Conservation (phyloP, 2,888 invertebrate species). For the Perizoma flavofasciatum region DNA sequence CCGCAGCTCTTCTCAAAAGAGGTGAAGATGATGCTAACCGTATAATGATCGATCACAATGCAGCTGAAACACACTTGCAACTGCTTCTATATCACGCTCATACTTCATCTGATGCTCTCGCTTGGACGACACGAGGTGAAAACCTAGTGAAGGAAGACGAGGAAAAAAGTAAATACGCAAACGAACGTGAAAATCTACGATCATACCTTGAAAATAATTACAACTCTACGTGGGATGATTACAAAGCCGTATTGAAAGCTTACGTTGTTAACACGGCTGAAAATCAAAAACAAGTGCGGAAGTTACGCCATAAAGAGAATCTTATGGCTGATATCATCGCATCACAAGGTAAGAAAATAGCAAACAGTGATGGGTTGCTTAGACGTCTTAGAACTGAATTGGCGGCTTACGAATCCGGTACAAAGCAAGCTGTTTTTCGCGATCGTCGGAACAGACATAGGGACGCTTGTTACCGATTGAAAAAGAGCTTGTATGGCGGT, state of each 20-base stretch:
- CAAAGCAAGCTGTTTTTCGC: conserved; percentile 72
- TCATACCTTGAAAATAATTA: conserved; percentile 69
- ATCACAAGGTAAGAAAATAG: conserved; percentile 71
- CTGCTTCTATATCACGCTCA: conserved; percentile 65
- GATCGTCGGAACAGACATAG: conserved; percentile 71
- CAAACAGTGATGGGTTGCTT: conserved; percentile 64
- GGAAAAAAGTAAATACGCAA: conserved; percentile 60
- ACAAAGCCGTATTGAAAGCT: conserved; percentile 65
- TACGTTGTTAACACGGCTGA: conserved; percentile 69
- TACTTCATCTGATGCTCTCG: conserved; percentile 61
- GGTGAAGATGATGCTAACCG: conserved; percentile 53
- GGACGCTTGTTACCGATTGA: conserved; percentile 62
- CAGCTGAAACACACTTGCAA: conserved; percentile 73
- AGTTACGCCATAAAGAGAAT: conserved; percentile 70
- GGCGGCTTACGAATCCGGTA: conserved; percentile 72
- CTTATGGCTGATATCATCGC: conserved; percentile 76
- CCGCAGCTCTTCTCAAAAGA: conserved; percentile 51
- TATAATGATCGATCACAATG: conserved; percentile 59
- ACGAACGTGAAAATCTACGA: conserved; percentile 64
- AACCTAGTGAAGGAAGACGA: conserved; percentile 74
- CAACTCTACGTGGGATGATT: conserved; percentile 69
- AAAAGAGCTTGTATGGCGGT: conserved; percentile 57
- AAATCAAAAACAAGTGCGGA: conserved; percentile 71
- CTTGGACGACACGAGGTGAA: conserved; percentile 72
- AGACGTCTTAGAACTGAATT: conserved; percentile 65